phyloP scores from a whole-genome alignment of 2,888 invertebrate species.

The Eristalinus sepulchralis region DNA sequence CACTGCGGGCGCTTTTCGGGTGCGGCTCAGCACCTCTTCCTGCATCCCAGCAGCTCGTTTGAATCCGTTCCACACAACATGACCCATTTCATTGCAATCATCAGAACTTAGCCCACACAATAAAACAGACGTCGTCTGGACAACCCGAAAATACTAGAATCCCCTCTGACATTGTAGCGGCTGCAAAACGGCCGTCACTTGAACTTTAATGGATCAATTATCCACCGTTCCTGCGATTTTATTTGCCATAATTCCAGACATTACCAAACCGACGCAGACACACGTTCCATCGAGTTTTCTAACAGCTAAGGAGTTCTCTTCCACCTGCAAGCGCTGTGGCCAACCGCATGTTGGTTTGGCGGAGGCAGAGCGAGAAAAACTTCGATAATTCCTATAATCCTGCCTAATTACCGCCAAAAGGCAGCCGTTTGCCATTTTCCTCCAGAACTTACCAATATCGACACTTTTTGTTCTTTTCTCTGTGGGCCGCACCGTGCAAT shows the following conservation, averaged over 20 bases:
- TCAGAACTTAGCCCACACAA: background rate
- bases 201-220: constrained; percentile 54
- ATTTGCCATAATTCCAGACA: constrained; percentile 38
- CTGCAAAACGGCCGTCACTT: constrained; percentile 13
- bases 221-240: constrained; percentile 1
- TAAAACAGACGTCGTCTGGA: background rate
- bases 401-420: background rate
- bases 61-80: background rate
- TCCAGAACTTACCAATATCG: background rate
- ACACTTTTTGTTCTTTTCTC: background rate
- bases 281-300: background rate
- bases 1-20: background rate
- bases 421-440: background rate
- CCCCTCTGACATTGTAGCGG: background rate
- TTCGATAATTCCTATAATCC: background rate
- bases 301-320: background rate
- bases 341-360: background rate
- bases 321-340: background rate
- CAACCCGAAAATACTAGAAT: background rate
- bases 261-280: constrained; percentile 5
- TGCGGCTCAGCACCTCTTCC: background rate
- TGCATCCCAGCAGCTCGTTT: background rate
- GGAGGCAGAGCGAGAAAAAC: background rate
- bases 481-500: background rate
- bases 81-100: background rate